Evolutionary conservation across 64 coral and sea anemone species (phyloP).

Genomic region (Porites australiensis): DNA sequence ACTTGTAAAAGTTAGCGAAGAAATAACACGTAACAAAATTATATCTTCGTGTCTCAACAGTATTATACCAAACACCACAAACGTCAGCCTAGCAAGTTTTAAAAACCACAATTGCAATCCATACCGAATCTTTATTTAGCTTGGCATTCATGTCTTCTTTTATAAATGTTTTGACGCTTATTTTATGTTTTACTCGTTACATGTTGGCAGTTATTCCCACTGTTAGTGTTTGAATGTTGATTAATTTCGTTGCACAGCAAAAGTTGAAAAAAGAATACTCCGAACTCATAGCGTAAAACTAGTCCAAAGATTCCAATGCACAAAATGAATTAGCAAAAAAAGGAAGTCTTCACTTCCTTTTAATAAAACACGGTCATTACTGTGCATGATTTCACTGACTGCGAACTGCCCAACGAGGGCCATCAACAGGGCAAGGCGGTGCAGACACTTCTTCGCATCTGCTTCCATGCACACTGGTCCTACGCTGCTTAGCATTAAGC

Average conservation of each 20-base stretch:
- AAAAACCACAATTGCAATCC: background rate
- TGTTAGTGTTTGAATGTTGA: background rate
- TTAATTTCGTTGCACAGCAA: background rate
- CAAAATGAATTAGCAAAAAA: background rate
- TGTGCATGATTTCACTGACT: background rate
- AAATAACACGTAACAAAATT: background rate
- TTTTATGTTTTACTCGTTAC: background rate
- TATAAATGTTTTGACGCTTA: background rate
- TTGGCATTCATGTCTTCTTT: background rate
- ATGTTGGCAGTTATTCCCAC: constrained; percentile 1
- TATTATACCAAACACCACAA: background rate
- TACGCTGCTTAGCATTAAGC: constrained; percentile 1
- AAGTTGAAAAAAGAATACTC: background rate
- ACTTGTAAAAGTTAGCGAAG: background rate
- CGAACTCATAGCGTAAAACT: background rate
- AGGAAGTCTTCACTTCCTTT: background rate
- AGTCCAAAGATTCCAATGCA: background rate
- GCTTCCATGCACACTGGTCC: background rate
- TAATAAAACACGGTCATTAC: background rate
- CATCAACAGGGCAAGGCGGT: background rate
- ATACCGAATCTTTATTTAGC: background rate
- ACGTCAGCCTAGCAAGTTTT: background rate
- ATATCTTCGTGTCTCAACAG: background rate
- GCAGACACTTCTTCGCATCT: background rate
- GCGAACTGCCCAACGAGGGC: background rate